Conservation (phyloP, 1,140 invertebrate species). For the Mesaphorura yosii region DNA sequence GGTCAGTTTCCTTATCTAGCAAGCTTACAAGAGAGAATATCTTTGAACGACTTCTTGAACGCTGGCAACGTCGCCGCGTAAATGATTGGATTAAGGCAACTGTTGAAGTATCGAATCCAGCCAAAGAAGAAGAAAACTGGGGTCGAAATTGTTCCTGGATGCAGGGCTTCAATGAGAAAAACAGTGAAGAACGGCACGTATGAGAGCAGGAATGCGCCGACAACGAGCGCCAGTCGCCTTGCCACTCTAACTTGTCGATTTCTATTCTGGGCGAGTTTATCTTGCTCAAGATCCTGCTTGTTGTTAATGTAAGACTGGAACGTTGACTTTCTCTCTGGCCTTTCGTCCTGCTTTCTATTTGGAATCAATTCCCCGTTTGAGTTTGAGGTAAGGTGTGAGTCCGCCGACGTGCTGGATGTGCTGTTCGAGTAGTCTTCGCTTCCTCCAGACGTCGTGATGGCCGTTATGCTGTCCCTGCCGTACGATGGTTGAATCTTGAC, state of each 20-base stretch:
- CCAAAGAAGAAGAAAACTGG: background rate
- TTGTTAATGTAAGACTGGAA: background rate
- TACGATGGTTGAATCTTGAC: background rate
- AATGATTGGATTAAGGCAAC: constrained; percentile 4
- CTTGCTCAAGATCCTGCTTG: background rate
- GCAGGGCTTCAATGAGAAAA: background rate
- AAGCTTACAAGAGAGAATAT: background rate
- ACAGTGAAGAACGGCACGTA: constrained; percentile 8
- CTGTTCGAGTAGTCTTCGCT: background rate
- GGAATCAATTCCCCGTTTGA: too few species aligned
- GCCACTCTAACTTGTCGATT: background rate
- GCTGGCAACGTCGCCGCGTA: constrained; percentile 6
- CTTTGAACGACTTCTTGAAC: background rate
- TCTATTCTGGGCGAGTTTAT: background rate
- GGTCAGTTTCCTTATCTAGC: background rate
- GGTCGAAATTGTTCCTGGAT: background rate
- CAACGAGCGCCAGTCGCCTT: background rate
- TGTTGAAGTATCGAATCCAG: constrained; percentile 4
- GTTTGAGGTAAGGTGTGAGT: too few species aligned
- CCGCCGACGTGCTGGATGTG: background rate
- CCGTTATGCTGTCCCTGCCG: background rate
- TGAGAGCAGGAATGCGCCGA: constrained; percentile 3
- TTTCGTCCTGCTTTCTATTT: too few species aligned
- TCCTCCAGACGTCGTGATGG: background rate
- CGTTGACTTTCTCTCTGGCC: too few species aligned